These are phyloP conservation scores for Microctonus brassicae DNA, from an alignment of 2,888 invertebrate genomes.

Conservation along the genomic window DNA sequence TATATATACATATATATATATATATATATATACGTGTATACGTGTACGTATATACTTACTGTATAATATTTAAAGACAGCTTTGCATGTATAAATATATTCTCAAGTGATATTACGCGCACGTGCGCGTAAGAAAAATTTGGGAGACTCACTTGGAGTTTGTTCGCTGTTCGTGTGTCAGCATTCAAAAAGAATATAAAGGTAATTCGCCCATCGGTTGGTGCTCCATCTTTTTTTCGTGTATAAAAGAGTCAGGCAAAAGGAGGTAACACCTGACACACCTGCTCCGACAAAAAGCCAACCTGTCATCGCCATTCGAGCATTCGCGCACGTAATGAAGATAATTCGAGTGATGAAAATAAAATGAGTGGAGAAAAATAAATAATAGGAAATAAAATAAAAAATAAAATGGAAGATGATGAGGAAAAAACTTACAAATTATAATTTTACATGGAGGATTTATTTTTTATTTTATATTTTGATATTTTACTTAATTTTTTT, in stretches of 20 bases:
- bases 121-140: slow-evolving; percentile 2
- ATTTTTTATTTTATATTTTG: not conserved
- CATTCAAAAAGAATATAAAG: not conserved
- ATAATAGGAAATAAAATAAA: not conserved
- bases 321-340: slow-evolving; percentile 10
- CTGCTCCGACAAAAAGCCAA: slow-evolving; percentile 4
- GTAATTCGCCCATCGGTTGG: not conserved
- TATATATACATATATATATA: not conserved
- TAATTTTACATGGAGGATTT: not conserved
- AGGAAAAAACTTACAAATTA: not conserved
- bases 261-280: not conserved
- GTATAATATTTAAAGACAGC: too few relatives aligned
- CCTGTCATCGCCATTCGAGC: not conserved
- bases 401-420: not conserved
- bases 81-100: not conserved
- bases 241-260: not conserved
- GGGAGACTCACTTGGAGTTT: too few relatives aligned
- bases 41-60: too few relatives aligned
- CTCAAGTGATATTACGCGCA: not conserved
- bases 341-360: slow-evolving; percentile 6
- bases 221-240: not conserved
- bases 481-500: not conserved
- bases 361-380: not conserved
- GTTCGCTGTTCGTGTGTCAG: not conserved
- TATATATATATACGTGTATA: not conserved